Evolutionary conservation across 1,140 invertebrate species (phyloP), one percentile per base, ranked within the genome.

Genomic region (Trichonephila clavipes): DNA sequence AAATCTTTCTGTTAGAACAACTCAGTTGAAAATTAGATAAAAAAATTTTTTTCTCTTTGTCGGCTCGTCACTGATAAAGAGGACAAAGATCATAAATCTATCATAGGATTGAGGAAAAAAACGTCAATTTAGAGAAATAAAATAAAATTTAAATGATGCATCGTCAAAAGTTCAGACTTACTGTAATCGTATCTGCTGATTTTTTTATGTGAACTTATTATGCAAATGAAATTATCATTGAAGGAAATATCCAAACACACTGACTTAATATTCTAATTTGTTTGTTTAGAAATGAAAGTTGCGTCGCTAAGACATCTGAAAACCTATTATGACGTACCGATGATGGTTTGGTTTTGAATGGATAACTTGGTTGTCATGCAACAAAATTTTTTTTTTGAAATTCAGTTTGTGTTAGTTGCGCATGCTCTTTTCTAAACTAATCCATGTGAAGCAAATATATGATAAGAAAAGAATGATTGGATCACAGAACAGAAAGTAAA

Each of bases 51-150:
- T 51, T 51, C 7, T 51, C 51, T 51, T 51, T 51, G 51, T 51
- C 7, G 0, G 51, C 51, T 51, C 2, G 28, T 77, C 16, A 77
- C 28, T 77, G 72, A 77, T 77, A 77, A 77, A 18, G 72, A 40
- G 72, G 72, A 77, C 72, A 77, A 77, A 77, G 72, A 77, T 77
- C 72, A 77, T 28, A 34, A 34, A 34, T 77, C 72, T 34, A 34
- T 40, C 72, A 77, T 4, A 77, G 34, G 34, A 51, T 51, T 51
- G 51, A 51, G 51, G 51, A 19, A 40, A 28, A 77, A 14, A 77
- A 40, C 18, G 3, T 18, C 28, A 77, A 18, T 34, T 40, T 14
- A 18, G 18, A 77, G 24, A 18, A 34, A 77, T 40, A 40, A 77
- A 77, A 18, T 77, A 12, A 34, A 2, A 40, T 18, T 77, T 77